These are phyloP conservation scores for Zootoca vivipara DNA, from an alignment of 2,113 vertebrate genomes.

Conservation along the genomic window DNA sequence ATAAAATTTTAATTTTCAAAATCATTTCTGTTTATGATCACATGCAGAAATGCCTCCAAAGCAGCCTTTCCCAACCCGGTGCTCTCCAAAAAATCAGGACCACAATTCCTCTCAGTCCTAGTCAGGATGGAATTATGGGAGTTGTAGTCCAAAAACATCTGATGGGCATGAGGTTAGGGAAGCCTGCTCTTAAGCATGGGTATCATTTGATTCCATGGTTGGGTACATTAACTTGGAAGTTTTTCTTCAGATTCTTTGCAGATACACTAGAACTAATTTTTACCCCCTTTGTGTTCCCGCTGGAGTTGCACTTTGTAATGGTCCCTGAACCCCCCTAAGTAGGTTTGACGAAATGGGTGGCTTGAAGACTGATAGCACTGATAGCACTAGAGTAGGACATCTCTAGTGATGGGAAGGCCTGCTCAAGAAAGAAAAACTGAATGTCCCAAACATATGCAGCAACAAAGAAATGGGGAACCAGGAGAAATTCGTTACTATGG, in stretches of 20 bases:
- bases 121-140: no score
- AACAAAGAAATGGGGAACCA: no score
- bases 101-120: no score
- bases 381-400: neutral
- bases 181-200: neutral
- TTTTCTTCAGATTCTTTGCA: neutral
- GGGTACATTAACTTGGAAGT: neutral
- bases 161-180: no score
- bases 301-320: neutral
- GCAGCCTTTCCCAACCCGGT: neutral
- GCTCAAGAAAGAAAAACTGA: neutral
- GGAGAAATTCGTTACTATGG: neutral
- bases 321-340: neutral
- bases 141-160: no score
- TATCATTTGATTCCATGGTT: neutral
- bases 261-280: neutral
- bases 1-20: constrained; percentile 16
- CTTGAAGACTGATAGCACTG: neutral
- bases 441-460: neutral
- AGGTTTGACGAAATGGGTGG: neutral
- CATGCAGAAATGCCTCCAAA: constrained; percentile 1
- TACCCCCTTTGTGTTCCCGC: neutral
- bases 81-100: no score
- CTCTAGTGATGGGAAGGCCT: neutral
- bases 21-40: constrained; percentile 1